phyloP scores from a whole-genome alignment of 2,113 vertebrate genomes.

The Dendrocopos noguchii region DNA sequence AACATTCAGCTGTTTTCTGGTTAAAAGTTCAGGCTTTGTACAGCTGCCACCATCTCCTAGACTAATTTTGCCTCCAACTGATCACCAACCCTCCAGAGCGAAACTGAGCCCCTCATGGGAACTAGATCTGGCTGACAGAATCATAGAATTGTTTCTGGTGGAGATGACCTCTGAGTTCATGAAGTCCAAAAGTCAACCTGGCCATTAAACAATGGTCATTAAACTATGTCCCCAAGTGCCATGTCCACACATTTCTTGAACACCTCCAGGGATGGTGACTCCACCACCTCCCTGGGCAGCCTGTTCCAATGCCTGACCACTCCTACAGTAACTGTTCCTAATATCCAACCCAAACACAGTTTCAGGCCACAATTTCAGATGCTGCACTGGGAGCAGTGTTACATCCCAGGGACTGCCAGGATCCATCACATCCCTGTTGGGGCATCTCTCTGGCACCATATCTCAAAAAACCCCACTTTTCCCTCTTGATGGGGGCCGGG shows the following conservation, averaged over 20 bases:
- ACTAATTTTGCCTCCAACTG: not conserved
- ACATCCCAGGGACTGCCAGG: rapidly evolving
- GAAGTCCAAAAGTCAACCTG: no score
- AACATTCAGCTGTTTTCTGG: not conserved
- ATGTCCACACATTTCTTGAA: no score
- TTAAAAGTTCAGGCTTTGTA: not conserved
- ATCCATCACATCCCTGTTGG: not conserved
- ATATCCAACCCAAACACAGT: no score
- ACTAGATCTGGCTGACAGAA: not conserved
- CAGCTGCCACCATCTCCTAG: not conserved
- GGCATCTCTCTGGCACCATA: rapidly evolving
- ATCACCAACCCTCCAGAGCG: not conserved
- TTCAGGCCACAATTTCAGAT: not conserved
- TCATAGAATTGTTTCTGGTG: no score
- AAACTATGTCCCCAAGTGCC: no score
- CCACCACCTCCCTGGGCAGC: no score
- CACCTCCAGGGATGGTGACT: no score
- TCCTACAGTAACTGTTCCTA: no score
- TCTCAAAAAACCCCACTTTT: not conserved
- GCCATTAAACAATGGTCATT: no score
- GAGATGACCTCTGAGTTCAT: no score
- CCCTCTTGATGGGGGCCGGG: not conserved
- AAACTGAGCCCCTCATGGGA: not conserved
- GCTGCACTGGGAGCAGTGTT: not conserved
- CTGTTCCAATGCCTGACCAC: no score